These are phyloP conservation scores for Meriones unguiculatus DNA, from an alignment of 2,113 vertebrate genomes.

Conservation along the genomic window DNA sequence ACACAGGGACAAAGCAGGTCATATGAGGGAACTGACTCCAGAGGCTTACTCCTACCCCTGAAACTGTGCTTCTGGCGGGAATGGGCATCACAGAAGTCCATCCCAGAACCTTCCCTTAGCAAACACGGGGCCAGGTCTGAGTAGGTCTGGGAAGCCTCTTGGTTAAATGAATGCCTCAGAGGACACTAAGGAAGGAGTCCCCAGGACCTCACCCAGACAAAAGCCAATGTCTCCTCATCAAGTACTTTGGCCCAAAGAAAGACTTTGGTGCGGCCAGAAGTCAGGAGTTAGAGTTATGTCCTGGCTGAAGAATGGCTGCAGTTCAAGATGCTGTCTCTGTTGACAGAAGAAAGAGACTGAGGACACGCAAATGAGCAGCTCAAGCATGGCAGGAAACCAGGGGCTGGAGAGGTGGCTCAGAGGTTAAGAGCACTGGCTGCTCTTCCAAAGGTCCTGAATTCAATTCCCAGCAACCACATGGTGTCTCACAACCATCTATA, in stretches of 20 bases:
- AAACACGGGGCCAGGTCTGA: background rate
- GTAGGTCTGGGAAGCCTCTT: background rate
- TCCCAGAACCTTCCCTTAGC: background rate
- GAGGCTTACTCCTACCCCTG: background rate
- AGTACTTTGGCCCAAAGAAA: slow-evolving; percentile 38
- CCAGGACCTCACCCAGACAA: background rate
- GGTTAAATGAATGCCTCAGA: background rate
- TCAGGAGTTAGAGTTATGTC: background rate
- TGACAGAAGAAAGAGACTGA: slow-evolving; percentile 22
- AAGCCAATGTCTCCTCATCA: background rate
- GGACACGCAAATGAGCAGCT: background rate
- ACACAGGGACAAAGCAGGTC: background rate
- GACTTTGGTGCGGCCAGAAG: background rate
- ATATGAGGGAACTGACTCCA: background rate
- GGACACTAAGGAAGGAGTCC: background rate
- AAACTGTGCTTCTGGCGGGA: background rate
- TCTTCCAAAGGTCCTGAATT: no score
- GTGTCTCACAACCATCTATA: no score
- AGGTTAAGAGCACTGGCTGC: no score
- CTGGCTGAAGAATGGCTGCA: background rate
- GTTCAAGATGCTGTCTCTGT: slow-evolving; percentile 9
- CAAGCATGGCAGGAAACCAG: background rate
- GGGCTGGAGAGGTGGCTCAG: background rate
- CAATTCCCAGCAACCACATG: no score
- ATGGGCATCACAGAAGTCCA: background rate